A percentile compares a stretch with the other conserved stretches of the same genome.
Evolutionary conservation across 2,113 vertebrate genomes (phyloP).

Genomic region (Dicaeum eximium): DNA sequence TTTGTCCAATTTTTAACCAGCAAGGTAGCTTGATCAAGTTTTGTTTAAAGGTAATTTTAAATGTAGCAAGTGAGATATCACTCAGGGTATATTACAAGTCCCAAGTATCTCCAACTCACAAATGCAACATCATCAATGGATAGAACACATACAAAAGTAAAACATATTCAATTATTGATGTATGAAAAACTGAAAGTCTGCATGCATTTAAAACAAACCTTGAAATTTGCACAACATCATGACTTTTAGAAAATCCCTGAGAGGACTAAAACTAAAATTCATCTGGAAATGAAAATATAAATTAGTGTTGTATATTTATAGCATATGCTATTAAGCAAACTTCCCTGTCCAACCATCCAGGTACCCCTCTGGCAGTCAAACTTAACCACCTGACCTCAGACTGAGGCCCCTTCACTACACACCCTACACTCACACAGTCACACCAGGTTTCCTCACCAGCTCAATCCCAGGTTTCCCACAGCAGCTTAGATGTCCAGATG

Average conservation of each 20-base stretch:
- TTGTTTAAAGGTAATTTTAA: not conserved
- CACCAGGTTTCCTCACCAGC: not conserved
- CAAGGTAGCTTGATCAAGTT: not conserved
- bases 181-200: not conserved
- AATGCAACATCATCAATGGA: not conserved
- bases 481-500: not conserved
- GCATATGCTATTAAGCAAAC: not conserved
- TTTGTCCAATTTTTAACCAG: not conserved
- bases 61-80: not conserved
- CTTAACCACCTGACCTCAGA: rapidly evolving
- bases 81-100: not conserved
- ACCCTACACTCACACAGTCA: not conserved
- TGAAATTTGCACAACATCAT: not conserved
- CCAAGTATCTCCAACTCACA: not conserved
- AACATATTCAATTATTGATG: not conserved
- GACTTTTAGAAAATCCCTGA: not conserved
- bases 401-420: rapidly evolving
- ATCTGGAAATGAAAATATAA: not conserved
- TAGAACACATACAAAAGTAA: not conserved
- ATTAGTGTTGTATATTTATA: not conserved
- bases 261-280: not conserved
- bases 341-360: not conserved
- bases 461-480: rapidly evolving
- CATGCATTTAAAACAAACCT: not conserved
- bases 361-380: not conserved